A percentile compares a stretch with the other conserved stretches of the same genome.
Evolutionary conservation across 2,888 invertebrate genomes (phyloP).

Genomic region (Hypsopygia costalis): DNA sequence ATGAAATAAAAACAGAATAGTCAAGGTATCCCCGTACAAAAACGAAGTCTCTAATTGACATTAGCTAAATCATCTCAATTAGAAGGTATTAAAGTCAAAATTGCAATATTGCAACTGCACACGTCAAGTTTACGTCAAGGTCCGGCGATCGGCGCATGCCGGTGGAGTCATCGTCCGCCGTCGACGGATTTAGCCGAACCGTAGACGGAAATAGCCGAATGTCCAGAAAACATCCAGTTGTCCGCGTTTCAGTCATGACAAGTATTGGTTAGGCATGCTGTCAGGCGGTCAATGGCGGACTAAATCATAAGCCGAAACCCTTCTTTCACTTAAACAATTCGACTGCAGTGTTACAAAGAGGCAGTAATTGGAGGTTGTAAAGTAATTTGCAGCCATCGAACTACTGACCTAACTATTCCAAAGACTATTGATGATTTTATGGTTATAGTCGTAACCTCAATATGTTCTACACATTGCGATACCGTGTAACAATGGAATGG

Average conservation of each 20-base stretch:
- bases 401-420: conserved; percentile 1
- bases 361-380: conserved; percentile 3
- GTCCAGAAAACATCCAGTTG: conserved; percentile 58
- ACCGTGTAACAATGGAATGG: not conserved
- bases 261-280: conserved; percentile 39
- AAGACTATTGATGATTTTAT: not conserved
- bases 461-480: not conserved
- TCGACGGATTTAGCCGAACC: conserved; percentile 69
- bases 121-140: conserved; percentile 47
- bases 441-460: not conserved
- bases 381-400: not conserved
- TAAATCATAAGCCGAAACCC: conserved; percentile 18
- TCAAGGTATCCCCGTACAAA: conserved; percentile 19
- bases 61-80: conserved; percentile 17
- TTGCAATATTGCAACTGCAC: conserved; percentile 34
- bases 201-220: conserved; percentile 70
- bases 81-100: conserved; percentile 32
- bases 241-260: conserved; percentile 42
- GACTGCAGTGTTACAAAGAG: not conserved
- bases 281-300: conserved; percentile 45
- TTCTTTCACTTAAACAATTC: not conserved
- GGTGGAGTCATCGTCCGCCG: conserved; percentile 72
- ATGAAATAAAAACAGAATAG: conserved; percentile 8
- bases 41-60: not conserved
- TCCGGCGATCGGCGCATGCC: conserved; percentile 61